Conservation (phyloP, 2,888 invertebrate genomes). For the Polydesmus complanatus region DNA sequence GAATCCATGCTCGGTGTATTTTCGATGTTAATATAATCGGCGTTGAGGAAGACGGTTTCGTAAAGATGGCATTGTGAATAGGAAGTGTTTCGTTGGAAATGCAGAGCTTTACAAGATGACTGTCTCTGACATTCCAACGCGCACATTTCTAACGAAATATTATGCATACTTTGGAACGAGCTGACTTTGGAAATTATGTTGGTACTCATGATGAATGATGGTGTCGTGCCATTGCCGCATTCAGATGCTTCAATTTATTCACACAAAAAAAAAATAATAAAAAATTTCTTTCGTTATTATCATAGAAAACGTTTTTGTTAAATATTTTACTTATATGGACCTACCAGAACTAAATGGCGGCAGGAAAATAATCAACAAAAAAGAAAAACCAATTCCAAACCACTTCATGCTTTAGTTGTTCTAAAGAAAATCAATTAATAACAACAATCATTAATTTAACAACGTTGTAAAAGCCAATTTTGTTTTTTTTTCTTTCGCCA, state of each 20-base stretch:
- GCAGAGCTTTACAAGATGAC: neutral
- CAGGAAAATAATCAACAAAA: neutral
- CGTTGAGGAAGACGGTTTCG: neutral
- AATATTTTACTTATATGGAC: no score
- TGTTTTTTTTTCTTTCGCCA: no score
- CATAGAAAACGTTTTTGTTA: neutral
- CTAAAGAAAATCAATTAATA: neutral
- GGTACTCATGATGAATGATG: constrained; percentile 4
- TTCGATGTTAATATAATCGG: neutral
- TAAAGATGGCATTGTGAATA: neutral
- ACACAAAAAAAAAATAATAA: neutral
- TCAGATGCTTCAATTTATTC: neutral
- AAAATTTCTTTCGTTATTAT: neutral
- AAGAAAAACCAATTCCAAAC: neutral
- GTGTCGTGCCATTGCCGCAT: neutral
- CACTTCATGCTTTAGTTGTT: neutral
- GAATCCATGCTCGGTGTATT: neutral
- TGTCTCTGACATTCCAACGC: neutral
- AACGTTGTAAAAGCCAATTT: no score
- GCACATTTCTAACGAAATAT: neutral
- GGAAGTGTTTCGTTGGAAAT: neutral
- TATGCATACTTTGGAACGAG: neutral
- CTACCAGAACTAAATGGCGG: neutral
- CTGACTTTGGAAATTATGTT: neutral
- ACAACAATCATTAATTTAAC: no score